phyloP scores from a whole-genome alignment of 1,140 invertebrate species.

The Contarinia nasturtii region DNA sequence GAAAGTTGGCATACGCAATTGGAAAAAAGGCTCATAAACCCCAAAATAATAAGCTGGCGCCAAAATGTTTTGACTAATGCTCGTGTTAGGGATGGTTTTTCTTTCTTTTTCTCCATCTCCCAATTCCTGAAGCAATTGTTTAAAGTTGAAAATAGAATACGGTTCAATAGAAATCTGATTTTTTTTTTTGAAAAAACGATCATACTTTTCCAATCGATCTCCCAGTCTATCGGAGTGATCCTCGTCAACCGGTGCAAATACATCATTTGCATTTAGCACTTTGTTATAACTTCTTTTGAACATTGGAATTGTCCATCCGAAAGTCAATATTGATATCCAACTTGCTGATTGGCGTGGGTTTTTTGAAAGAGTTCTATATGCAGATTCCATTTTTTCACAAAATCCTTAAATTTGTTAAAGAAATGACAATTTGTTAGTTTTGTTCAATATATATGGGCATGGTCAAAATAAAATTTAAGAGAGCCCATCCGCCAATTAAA shows the following conservation, averaged over 20 bases:
- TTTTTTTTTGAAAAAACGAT: neutral
- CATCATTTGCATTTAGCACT: neutral
- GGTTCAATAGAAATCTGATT: too few relatives aligned
- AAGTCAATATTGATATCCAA: too few relatives aligned
- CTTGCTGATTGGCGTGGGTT: too few relatives aligned
- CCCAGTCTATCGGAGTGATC: too few relatives aligned
- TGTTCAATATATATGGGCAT: too few relatives aligned
- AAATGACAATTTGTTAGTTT: too few relatives aligned
- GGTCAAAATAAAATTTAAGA: too few relatives aligned
- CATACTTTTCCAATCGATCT: neutral
- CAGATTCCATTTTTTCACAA: too few relatives aligned
- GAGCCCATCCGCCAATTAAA: too few relatives aligned
- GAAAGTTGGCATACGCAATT: neutral
- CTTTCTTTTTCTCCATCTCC: neutral
- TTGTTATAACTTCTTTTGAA: neutral
- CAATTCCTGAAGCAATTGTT: neutral
- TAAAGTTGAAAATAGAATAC: too few relatives aligned
- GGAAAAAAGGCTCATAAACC: neutral
- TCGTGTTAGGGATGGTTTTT: conserved; percentile 2
- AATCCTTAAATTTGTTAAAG: too few relatives aligned
- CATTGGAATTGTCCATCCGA: neutral
- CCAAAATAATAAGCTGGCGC: neutral
- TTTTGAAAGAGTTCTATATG: too few relatives aligned
- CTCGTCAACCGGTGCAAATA: neutral
- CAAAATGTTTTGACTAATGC: neutral